A percentile compares a stretch with the other conserved stretches of the same genome.
Conservation (phyloP, 2,113 vertebrate species). For the Melanotaenia duboulayi region DNA sequence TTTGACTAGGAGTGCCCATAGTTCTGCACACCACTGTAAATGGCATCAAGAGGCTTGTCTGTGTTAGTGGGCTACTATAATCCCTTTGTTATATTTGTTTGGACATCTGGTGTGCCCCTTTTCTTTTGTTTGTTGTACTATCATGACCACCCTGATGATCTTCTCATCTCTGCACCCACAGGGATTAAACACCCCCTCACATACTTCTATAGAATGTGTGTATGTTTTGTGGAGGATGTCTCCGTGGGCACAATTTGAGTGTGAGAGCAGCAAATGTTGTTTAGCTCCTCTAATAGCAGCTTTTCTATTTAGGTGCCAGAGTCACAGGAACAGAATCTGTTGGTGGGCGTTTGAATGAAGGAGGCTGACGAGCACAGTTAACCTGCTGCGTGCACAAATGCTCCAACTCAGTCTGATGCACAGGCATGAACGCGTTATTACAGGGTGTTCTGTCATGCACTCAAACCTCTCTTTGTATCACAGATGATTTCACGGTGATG, state of each 20-base stretch:
- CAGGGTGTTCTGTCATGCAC: neutral
- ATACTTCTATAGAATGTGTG: conserved; percentile 37
- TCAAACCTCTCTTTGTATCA: neutral
- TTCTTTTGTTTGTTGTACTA: conserved; percentile 44
- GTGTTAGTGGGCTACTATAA: conserved; percentile 53
- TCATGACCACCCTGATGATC: conserved; percentile 34
- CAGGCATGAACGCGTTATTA: conserved; percentile 3
- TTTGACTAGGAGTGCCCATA: neutral
- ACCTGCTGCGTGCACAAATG: conserved; percentile 74
- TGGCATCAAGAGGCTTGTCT: conserved; percentile 33
- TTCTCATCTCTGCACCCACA: conserved; percentile 52
- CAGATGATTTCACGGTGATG: conserved; percentile 5
- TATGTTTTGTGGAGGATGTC: conserved; percentile 52
- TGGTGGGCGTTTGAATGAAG: conserved; percentile 75
- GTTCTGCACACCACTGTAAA: neutral
- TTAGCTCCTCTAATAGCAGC: conserved; percentile 71
- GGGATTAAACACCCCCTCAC: conserved; percentile 68
- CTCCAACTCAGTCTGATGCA: conserved; percentile 44
- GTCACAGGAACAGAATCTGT: conserved; percentile 78
- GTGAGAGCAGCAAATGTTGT: conserved; percentile 71
- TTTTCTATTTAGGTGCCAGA: conserved; percentile 73
- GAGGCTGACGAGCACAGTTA: conserved; percentile 61
- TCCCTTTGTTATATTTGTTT: conserved; percentile 57
- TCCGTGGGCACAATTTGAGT: conserved; percentile 47
- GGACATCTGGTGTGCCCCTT: conserved; percentile 45